Conservation (phyloP, 2,888 invertebrate genomes). For the Theretra japonica region DNA sequence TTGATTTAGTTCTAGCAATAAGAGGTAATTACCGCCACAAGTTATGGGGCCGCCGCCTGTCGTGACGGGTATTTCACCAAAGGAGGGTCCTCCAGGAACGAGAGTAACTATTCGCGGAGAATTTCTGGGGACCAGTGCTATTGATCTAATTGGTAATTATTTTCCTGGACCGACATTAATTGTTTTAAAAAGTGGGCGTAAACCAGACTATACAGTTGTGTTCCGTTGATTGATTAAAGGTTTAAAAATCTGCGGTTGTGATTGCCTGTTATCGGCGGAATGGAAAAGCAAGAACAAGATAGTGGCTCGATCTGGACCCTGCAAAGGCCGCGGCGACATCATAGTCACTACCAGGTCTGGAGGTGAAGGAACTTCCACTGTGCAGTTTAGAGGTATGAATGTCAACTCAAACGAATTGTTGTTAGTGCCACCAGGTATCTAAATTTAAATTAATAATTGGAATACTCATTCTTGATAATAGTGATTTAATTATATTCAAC, state of each 20-base stretch:
- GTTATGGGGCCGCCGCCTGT: constrained; percentile 91
- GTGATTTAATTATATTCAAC: no score
- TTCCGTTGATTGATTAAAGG: constrained; percentile 78
- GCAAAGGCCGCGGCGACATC: constrained; percentile 96
- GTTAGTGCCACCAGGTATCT: no score
- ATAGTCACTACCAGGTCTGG: constrained; percentile 94
- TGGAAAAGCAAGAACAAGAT: constrained; percentile 99
- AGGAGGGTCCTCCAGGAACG: constrained; percentile 99
- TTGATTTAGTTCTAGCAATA: not conserved
- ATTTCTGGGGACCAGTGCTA: constrained; percentile 93
- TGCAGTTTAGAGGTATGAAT: constrained; percentile 90
- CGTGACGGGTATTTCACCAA: constrained; percentile 98
- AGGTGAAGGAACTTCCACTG: constrained; percentile 94
- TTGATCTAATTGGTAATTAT: constrained; percentile 92
- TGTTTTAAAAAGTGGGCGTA: constrained; percentile 37
- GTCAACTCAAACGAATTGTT: no score
- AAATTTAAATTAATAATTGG: no score
- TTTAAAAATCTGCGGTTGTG: constrained; percentile 97
- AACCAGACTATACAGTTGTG: constrained; percentile 9
- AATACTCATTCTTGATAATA: no score
- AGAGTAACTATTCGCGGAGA: constrained; percentile 97
- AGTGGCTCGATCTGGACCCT: constrained; percentile 96
- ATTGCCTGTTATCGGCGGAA: constrained; percentile 97
- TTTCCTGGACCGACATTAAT: not conserved
- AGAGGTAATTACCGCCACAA: not conserved